These are phyloP conservation scores for Chirona hameri DNA, from an alignment of 2,888 invertebrate genomes.

Conservation along the genomic window DNA sequence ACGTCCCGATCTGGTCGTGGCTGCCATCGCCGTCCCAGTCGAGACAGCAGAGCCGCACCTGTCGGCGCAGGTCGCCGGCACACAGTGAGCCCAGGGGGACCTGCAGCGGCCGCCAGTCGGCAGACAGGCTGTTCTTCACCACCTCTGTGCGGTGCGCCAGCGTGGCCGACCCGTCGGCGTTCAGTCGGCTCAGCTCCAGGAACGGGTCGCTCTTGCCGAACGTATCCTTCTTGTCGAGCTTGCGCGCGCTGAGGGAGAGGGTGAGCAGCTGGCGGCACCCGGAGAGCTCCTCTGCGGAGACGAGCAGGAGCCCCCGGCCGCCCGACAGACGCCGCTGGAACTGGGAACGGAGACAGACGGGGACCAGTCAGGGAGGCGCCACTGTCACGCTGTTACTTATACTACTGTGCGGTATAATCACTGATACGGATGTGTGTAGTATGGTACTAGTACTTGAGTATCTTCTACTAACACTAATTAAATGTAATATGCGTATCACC, in stretches of 20 bases:
- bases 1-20: slow-evolving; percentile 52
- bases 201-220: slow-evolving; percentile 49
- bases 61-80: slow-evolving; percentile 50
- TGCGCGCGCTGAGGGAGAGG: slow-evolving; percentile 45
- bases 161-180: slow-evolving; percentile 34
- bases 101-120: slow-evolving; percentile 52
- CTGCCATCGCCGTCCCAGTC: slow-evolving; percentile 53
- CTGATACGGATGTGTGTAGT: no score
- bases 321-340: slow-evolving; percentile 10
- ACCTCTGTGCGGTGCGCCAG: slow-evolving; percentile 54
- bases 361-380: no score
- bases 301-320: slow-evolving; percentile 41
- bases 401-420: no score
- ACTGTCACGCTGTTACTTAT: no score
- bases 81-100: slow-evolving; percentile 45
- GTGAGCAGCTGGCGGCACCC: slow-evolving; percentile 45
- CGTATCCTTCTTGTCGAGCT: slow-evolving; percentile 47
- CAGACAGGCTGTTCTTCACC: slow-evolving; percentile 52
- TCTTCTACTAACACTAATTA: no score
- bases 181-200: slow-evolving; percentile 43
- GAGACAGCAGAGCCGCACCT: slow-evolving; percentile 51
- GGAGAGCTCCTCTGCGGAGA: slow-evolving; percentile 46
- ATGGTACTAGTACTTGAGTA: no score
- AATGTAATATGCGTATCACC: no score
- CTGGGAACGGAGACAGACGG: neutral